Evolutionary conservation across 37 sponge, comb jelly and placozoan species (phyloP).

Genomic region (Halisarca cf. caerulea): DNA sequence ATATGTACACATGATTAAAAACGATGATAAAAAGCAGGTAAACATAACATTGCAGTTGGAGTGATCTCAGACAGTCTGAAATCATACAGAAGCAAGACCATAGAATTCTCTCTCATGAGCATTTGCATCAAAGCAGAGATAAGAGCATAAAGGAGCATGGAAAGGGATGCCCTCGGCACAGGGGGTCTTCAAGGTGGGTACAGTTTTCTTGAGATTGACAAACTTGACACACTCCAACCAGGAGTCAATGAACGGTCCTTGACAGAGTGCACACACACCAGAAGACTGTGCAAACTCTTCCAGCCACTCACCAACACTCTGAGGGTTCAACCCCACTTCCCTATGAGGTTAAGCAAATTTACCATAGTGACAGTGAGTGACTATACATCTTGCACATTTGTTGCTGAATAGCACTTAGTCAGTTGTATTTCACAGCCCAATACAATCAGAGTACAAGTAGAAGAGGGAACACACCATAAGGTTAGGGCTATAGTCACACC

Average conservation of each 20-base stretch:
- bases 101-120: conserved; percentile 13
- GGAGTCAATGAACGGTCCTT: conserved; percentile 50
- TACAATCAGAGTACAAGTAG: too few relatives aligned
- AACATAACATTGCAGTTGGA: too few relatives aligned
- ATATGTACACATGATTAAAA: too few relatives aligned
- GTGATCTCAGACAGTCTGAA: too few relatives aligned
- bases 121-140: neutral
- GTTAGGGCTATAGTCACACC: too few relatives aligned
- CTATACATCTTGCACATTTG: too few relatives aligned
- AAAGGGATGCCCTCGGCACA: neutral
- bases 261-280: conserved; percentile 66
- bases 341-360: too few relatives aligned
- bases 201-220: conserved; percentile 23
- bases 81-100: conserved; percentile 1
- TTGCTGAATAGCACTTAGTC: too few relatives aligned
- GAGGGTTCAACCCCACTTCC: neutral
- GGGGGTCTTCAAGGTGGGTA: neutral
- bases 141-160: conserved; percentile 11
- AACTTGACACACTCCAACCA: conserved; percentile 81
- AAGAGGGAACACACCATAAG: too few relatives aligned
- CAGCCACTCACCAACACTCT: neutral
- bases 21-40: too few relatives aligned
- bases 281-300: neutral
- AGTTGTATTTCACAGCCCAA: too few relatives aligned
- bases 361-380: too few relatives aligned